Evolutionary conservation across 2,797 vertebrate species (phyloP).

Genomic region (Bufotes viridis): DNA sequence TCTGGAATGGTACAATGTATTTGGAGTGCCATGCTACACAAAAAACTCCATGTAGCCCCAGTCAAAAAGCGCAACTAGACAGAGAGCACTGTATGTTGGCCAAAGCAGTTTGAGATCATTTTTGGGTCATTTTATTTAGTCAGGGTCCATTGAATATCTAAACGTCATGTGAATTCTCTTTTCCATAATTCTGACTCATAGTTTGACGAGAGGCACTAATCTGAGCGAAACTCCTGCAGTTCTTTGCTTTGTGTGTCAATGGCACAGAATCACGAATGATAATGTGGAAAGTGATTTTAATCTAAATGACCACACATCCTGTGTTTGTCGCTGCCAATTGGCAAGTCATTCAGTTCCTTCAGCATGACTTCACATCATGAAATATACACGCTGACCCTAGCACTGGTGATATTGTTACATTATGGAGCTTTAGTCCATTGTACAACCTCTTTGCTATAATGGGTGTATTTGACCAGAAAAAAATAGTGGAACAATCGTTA

Average conservation of each 20-base stretch:
- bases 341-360: constrained; percentile 27
- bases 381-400: constrained; percentile 39
- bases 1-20: neutral
- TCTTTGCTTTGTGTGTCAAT: constrained; percentile 15
- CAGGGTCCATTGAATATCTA: neutral
- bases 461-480: neutral
- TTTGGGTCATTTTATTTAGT: neutral
- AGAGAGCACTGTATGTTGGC: neutral
- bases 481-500: constrained; percentile 6
- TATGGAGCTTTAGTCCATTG: constrained; percentile 15
- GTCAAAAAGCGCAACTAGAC: neutral
- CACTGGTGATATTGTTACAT: constrained; percentile 23
- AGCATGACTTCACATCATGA: constrained; percentile 46
- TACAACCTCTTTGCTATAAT: constrained; percentile 17
- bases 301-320: constrained; percentile 44
- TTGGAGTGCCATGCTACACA: neutral
- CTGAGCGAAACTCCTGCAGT: constrained; percentile 7
- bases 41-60: neutral
- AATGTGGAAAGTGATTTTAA: constrained; percentile 41
- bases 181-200: neutral
- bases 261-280: constrained; percentile 20
- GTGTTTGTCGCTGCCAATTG: constrained; percentile 43
- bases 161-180: neutral
- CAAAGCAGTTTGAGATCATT: neutral
- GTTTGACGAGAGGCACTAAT: neutral